Evolutionary conservation across 64 coral and sea anemone genomes (phyloP).

Genomic region (Porites australiensis): DNA sequence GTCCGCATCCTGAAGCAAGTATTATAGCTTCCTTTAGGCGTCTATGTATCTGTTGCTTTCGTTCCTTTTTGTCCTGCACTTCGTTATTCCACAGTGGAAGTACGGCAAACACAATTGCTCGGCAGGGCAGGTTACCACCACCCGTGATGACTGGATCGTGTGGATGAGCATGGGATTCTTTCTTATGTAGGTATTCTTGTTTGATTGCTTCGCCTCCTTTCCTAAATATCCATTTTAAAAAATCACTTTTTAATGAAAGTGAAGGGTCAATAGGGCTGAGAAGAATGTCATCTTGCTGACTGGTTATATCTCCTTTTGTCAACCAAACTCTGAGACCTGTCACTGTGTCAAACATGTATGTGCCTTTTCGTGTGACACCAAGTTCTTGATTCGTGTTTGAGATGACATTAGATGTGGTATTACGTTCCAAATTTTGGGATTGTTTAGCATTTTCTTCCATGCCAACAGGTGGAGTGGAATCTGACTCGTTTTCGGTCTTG

Average conservation of each 20-base stretch:
- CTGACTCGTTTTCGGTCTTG: not conserved
- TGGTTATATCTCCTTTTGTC: slow-evolving; percentile 2
- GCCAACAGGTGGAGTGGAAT: not conserved
- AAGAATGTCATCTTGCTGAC: not conserved
- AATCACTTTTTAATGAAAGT: not conserved
- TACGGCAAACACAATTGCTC: not conserved
- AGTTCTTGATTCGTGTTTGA: not conserved
- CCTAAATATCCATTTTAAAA: not conserved
- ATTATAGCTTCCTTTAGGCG: not conserved
- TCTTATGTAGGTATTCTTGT: not conserved
- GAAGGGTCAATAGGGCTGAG: slow-evolving; percentile 5
- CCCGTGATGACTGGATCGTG: not conserved
- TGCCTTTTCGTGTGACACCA: not conserved
- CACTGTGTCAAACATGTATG: not conserved
- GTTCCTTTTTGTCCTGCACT: not conserved
- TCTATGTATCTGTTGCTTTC: not conserved
- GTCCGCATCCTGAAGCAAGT: not conserved
- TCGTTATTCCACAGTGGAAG: not conserved
- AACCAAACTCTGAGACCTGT: slow-evolving; percentile 4
- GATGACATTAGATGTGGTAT: not conserved
- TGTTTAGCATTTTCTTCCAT: not conserved
- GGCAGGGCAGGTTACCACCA: not conserved
- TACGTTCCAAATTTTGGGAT: not conserved
- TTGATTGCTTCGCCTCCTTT: not conserved
- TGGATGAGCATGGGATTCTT: not conserved